Percentiles rank a stretch among this genome's conserved stretches.
Evolutionary conservation across 1,140 invertebrate genomes (phyloP).

Genomic region (Ceratosolen fusciceps): DNA sequence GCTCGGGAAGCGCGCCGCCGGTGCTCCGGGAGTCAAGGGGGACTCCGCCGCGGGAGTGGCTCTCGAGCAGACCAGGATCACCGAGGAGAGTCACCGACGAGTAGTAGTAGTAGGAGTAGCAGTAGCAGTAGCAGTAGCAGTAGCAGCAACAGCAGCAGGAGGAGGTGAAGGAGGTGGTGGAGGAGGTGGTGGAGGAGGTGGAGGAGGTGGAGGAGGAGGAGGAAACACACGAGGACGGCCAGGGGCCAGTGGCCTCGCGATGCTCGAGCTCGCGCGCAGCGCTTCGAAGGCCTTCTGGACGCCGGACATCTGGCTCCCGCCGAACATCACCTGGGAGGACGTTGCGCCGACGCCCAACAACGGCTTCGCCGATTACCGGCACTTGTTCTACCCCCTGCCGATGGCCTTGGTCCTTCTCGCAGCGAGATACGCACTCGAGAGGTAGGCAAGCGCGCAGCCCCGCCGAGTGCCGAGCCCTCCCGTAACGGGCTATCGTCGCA

Average conservation of each 20-base stretch:
- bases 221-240: neutral
- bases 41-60: conserved; percentile 8
- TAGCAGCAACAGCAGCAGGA: too few species aligned
- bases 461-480: neutral
- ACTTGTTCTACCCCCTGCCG: conserved; percentile 86
- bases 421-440: conserved; percentile 84
- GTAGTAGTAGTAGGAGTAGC: too few species aligned
- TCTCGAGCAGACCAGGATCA: neutral
- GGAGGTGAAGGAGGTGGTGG: too few species aligned
- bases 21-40: too few species aligned
- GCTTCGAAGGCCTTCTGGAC: conserved; percentile 81
- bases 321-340: conserved; percentile 91
- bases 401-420: conserved; percentile 83
- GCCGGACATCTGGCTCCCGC: conserved; percentile 88
- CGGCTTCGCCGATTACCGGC: conserved; percentile 84
- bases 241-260: neutral
- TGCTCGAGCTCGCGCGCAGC: conserved; percentile 51
- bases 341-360: conserved; percentile 83
- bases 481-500: too few species aligned
- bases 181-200: too few species aligned
- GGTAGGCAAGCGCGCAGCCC: conserved; percentile 73
- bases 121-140: too few species aligned
- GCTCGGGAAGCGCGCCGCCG: neutral
- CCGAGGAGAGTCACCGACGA: too few species aligned
- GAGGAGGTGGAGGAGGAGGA: neutral